A percentile compares a stretch with the other conserved stretches of the same genome.
Evolutionary conservation across 1,140 invertebrate species (phyloP).

Genomic region (Drosophila triauraria): DNA sequence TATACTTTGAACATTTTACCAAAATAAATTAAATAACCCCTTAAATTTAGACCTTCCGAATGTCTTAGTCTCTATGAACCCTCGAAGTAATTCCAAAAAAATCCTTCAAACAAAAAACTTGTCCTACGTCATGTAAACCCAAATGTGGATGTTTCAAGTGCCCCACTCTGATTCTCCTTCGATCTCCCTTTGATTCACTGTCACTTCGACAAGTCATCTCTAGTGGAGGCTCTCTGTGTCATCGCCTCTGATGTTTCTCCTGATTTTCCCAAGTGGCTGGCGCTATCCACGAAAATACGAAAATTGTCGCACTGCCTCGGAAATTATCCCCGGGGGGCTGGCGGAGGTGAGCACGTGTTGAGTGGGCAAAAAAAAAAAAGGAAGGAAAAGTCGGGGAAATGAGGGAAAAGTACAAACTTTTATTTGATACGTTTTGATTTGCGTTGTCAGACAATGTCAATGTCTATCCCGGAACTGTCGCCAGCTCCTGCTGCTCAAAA

Average conservation of each 20-base stretch:
- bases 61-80: too few relatives aligned
- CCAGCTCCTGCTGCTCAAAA: constrained; percentile 20
- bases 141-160: constrained; percentile 1
- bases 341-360: constrained; percentile 65
- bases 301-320: constrained; percentile 60
- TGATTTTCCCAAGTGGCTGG: constrained; percentile 59
- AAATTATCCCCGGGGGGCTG: constrained; percentile 27
- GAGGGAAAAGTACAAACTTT: constrained; percentile 65
- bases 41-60: too few relatives aligned
- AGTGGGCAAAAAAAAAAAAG: constrained; percentile 50
- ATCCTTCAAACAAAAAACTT: neutral
- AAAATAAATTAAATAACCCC: neutral
- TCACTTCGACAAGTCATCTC: constrained; percentile 50
- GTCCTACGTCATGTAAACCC: constrained; percentile 2
- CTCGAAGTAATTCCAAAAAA: too few relatives aligned
- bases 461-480: constrained; percentile 47
- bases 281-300: constrained; percentile 47
- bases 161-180: neutral
- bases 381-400: constrained; percentile 10
- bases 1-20: neutral
- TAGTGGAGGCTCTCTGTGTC: constrained; percentile 26
- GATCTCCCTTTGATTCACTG: constrained; percentile 12
- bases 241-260: constrained; percentile 25
- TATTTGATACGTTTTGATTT: constrained; percentile 83
- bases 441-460: constrained; percentile 74